phyloP scores from a whole-genome alignment of 2,888 invertebrate genomes.

The Amorpha juglandis region DNA sequence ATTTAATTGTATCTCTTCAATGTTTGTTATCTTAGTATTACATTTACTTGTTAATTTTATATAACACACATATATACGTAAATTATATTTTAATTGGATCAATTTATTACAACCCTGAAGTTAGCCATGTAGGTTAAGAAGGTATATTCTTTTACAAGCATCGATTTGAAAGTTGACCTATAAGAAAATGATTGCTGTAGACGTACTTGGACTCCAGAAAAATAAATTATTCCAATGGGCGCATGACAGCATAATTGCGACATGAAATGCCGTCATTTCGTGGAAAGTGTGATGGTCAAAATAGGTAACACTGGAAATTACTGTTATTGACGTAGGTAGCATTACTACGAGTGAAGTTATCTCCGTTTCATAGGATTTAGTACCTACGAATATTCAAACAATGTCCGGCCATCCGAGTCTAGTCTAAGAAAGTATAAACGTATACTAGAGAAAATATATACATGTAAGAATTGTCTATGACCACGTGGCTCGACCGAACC shows the following conservation, averaged over 20 bases:
- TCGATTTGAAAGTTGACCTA: conserved; percentile 28
- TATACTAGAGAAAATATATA: too few species aligned
- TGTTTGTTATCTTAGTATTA: neutral
- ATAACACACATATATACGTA: neutral
- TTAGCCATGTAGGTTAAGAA: neutral
- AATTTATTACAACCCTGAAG: neutral
- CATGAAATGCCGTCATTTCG: conserved; percentile 40
- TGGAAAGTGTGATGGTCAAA: neutral
- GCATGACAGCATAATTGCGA: conserved; percentile 49
- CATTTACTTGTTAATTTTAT: neutral
- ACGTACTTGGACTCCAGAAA: conserved; percentile 30
- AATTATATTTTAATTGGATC: neutral
- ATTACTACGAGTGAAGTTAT: too few species aligned
- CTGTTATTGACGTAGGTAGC: too few species aligned
- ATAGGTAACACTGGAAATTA: too few species aligned
- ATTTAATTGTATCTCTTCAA: neutral
- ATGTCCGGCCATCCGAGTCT: too few species aligned
- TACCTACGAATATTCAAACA: too few species aligned
- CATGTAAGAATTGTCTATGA: too few species aligned
- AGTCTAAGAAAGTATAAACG: too few species aligned
- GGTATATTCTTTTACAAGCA: neutral
- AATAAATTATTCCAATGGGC: conserved; percentile 41
- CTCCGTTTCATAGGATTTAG: too few species aligned
- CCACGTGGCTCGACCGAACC: too few species aligned
- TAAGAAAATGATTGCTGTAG: conserved; percentile 16